Conservation (phyloP, 2,888 invertebrate species). For the Pycnomerus fuliginosus region DNA sequence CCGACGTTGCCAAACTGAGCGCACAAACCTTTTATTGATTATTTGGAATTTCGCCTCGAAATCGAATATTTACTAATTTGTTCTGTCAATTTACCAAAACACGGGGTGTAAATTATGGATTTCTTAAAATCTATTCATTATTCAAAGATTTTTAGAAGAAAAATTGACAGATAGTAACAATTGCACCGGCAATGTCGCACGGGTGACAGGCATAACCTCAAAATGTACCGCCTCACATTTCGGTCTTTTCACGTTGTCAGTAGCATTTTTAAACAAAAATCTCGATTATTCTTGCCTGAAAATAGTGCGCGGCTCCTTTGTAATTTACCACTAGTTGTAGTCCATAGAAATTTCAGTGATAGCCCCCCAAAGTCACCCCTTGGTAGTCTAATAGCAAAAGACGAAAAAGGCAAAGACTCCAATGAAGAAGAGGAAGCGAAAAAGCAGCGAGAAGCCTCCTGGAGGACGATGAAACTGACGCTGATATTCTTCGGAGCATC, state of each 20-base stretch:
- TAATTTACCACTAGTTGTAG: slow-evolving; percentile 9
- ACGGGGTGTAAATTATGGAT: no score
- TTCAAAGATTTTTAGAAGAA: no score
- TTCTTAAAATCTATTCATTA: no score
- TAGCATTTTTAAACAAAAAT: slow-evolving; percentile 9
- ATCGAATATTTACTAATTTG: no score
- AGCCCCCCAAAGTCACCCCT: slow-evolving; percentile 14
- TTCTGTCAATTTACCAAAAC: no score
- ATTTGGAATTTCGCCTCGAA: no score
- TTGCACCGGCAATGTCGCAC: no score
- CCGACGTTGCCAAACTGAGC: no score
- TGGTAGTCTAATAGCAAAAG: slow-evolving; percentile 16
- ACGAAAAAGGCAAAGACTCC: slow-evolving; percentile 8
- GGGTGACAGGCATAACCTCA: no score
- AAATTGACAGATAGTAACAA: no score
- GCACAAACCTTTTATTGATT: no score
- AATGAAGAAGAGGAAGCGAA: slow-evolving; percentile 37
- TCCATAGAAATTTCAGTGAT: slow-evolving; percentile 3
- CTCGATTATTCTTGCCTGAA: slow-evolving; percentile 7
- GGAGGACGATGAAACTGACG: slow-evolving; percentile 48
- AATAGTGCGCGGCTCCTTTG: slow-evolving; percentile 8
- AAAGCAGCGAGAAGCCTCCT: slow-evolving; percentile 42
- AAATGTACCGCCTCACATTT: slow-evolving; percentile 15
- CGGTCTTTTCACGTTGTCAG: slow-evolving; percentile 8
- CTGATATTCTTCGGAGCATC: slow-evolving; percentile 60